Percentiles rank a stretch among this genome's conserved stretches.
These are phyloP conservation scores for Drosophila funebris DNA, from an alignment of 1,140 invertebrate species.

Conservation along the genomic window DNA sequence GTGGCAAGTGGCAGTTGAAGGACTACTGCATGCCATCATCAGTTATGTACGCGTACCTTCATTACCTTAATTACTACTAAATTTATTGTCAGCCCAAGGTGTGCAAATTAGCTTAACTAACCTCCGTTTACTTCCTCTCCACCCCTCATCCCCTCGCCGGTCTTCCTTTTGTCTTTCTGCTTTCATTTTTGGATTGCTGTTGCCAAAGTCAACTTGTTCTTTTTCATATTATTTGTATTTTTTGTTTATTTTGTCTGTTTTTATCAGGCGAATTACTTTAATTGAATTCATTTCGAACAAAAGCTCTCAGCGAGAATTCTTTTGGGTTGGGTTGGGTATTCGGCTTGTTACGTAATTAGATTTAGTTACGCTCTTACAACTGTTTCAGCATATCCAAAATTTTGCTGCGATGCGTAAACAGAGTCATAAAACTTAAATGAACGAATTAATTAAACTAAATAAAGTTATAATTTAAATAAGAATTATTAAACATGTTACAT, in stretches of 20 bases:
- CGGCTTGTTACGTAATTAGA: conserved; percentile 45
- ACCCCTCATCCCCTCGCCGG: neutral
- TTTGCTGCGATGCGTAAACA: neutral
- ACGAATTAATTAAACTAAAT: neutral
- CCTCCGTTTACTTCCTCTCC: neutral
- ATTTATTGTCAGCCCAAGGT: conserved; percentile 47
- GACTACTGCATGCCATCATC: conserved; percentile 11
- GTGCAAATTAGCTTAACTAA: conserved; percentile 38
- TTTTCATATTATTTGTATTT: neutral
- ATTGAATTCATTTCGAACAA: conserved; percentile 46
- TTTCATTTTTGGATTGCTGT: neutral
- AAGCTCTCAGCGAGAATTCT: neutral
- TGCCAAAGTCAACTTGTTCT: conserved; percentile 7
- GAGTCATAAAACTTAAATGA: neutral
- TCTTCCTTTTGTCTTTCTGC: neutral
- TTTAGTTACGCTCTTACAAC: neutral
- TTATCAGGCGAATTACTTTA: conserved; percentile 49
- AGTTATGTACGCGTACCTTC: conserved; percentile 24
- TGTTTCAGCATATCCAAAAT: neutral
- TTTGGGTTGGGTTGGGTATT: neutral
- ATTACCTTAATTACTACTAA: conserved; percentile 49
- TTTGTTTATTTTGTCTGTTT: conserved; percentile 22
- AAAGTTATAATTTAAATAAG: no score
- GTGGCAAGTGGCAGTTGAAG: neutral
- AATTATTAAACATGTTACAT: no score